These are phyloP conservation scores for Dasypogon diadema DNA, from an alignment of 2,888 invertebrate genomes.

Conservation along the genomic window DNA sequence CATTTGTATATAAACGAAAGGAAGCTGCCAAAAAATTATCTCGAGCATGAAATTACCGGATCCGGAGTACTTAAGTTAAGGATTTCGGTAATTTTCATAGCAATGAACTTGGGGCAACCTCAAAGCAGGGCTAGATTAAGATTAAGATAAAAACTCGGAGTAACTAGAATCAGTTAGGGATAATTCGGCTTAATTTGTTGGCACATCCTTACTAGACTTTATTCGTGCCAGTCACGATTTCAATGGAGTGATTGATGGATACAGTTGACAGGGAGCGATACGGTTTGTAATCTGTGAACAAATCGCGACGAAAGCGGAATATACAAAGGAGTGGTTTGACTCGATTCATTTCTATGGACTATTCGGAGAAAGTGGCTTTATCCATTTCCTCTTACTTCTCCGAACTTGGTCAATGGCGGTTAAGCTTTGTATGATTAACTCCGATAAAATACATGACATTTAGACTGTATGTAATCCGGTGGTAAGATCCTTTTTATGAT, in stretches of 20 bases:
- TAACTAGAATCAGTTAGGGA: slow-evolving; percentile 32
- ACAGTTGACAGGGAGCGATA: not conserved
- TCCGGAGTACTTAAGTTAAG: slow-evolving; percentile 25
- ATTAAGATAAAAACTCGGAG: slow-evolving; percentile 31
- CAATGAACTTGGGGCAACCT: not conserved
- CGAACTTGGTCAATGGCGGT: too few species aligned
- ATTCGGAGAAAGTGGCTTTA: too few species aligned
- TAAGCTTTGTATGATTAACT: not conserved
- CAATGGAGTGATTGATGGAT: slow-evolving; percentile 18
- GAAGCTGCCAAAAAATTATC: slow-evolving; percentile 37
- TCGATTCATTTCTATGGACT: not conserved
- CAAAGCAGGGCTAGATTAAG: not conserved
- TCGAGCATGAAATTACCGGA: slow-evolving; percentile 48
- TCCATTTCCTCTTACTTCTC: too few species aligned
- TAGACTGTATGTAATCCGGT: too few species aligned
- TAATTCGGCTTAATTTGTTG: slow-evolving; percentile 34
- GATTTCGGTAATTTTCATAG: slow-evolving; percentile 35
- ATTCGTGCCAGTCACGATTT: slow-evolving; percentile 7
- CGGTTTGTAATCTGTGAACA: not conserved
- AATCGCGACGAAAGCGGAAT: not conserved
- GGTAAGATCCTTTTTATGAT: too few species aligned
- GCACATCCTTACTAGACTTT: not conserved
- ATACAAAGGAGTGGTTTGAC: not conserved
- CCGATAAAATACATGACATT: not conserved
- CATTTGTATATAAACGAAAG: slow-evolving; percentile 23